phyloP scores from a whole-genome alignment of 2,797 vertebrate genomes.

The Argentina silus region DNA sequence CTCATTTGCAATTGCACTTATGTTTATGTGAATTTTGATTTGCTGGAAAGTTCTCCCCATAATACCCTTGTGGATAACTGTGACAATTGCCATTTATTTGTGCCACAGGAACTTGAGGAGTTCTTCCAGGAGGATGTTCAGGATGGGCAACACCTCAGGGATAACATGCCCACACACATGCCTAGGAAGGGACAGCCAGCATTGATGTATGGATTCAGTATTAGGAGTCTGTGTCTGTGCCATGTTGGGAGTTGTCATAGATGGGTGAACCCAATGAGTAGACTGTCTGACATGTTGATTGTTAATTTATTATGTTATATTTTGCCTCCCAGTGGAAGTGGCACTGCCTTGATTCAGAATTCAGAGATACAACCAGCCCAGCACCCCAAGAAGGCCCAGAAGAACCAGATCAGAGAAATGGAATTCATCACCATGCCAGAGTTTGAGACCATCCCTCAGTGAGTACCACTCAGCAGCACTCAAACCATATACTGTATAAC shows the following conservation, averaged over 20 bases:
- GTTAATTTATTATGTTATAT: background rate
- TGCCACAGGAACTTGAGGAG: slow-evolving; percentile 66
- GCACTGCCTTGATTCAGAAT: slow-evolving; percentile 29
- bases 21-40: no score
- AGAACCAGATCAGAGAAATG: slow-evolving; percentile 63
- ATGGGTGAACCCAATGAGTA: background rate
- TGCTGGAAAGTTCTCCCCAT: no score
- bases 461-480: slow-evolving; percentile 47
- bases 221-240: background rate
- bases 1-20: no score
- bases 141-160: slow-evolving; percentile 64
- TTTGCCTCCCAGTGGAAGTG: slow-evolving; percentile 41
- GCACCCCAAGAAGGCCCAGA: slow-evolving; percentile 50
- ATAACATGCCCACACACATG: slow-evolving; percentile 74
- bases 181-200: slow-evolving; percentile 53
- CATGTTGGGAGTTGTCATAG: background rate
- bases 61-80: background rate
- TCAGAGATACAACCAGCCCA: slow-evolving; percentile 32
- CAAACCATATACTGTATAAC: background rate
- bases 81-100: background rate
- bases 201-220: slow-evolving; percentile 47
- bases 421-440: slow-evolving; percentile 70
- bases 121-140: slow-evolving; percentile 57
- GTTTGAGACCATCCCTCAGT: slow-evolving; percentile 79
- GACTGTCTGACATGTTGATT: background rate